Conservation (phyloP, 2,888 invertebrate genomes). For the Sphaerophoria rueppellii region DNA sequence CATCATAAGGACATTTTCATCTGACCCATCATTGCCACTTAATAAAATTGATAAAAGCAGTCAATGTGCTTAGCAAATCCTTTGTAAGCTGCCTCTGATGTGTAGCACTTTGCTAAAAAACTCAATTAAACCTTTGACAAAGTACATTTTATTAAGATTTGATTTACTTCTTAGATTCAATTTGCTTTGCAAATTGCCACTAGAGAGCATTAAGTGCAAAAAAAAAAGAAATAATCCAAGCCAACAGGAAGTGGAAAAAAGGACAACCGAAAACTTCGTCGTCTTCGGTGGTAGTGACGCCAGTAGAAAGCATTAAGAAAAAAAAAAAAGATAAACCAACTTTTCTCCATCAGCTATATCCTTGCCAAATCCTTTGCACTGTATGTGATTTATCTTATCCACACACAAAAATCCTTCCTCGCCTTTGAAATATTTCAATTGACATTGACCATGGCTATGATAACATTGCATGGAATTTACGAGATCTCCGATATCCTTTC, state of each 20-base stretch:
- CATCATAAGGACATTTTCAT: too few species aligned
- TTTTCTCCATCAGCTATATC: constrained; percentile 33
- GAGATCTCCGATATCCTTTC: constrained; percentile 70
- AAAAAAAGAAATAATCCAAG: constrained; percentile 25
- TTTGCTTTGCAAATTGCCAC: constrained; percentile 70
- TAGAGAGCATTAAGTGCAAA: constrained; percentile 25
- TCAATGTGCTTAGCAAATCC: constrained; percentile 50
- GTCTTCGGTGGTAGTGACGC: neutral
- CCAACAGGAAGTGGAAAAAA: constrained; percentile 24
- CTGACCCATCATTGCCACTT: too few species aligned
- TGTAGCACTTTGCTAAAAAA: constrained; percentile 64
- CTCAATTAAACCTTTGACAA: constrained; percentile 72
- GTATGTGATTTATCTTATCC: constrained; percentile 65
- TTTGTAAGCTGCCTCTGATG: constrained; percentile 49
- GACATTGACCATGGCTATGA: constrained; percentile 73
- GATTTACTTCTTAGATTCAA: constrained; percentile 70
- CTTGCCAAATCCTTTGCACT: constrained; percentile 31
- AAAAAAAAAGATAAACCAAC: constrained; percentile 13
- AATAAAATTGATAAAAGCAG: neutral
- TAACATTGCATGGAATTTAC: constrained; percentile 66
- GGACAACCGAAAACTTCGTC: neutral
- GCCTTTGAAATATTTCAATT: constrained; percentile 69
- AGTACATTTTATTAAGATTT: constrained; percentile 72
- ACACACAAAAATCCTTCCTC: constrained; percentile 49
- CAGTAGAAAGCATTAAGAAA: constrained; percentile 5